Conservation (phyloP, 2,888 invertebrate genomes). For the Melangyna quadrimaculata region DNA sequence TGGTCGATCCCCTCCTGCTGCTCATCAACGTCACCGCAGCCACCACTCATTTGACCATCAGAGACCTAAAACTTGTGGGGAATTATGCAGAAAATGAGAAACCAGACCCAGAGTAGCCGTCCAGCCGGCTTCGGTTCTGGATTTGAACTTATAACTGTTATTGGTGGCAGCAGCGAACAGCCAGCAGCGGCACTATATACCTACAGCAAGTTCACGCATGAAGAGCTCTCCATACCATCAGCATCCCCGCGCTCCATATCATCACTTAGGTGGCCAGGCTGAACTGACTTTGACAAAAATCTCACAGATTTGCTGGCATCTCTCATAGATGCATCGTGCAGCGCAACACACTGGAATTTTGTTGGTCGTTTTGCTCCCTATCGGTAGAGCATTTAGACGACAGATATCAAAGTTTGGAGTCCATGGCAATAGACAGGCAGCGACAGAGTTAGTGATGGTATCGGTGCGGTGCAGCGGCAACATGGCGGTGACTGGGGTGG, state of each 20-base stretch:
- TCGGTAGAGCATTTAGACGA: conserved; percentile 43
- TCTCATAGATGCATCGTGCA: conserved; percentile 24
- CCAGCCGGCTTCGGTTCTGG: conserved; percentile 65
- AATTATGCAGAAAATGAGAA: conserved; percentile 64
- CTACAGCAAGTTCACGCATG: conserved; percentile 66
- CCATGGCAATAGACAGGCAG: conserved; percentile 46
- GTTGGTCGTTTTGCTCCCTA: conserved; percentile 20
- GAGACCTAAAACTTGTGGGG: conserved; percentile 35
- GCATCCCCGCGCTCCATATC: background rate
- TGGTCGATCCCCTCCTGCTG: background rate
- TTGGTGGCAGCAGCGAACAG: conserved; percentile 4
- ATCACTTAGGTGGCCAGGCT: background rate
- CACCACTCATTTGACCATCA: conserved; percentile 59
- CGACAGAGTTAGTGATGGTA: conserved; percentile 2
- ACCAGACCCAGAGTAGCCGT: conserved; percentile 64
- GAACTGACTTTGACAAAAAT: conserved; percentile 61
- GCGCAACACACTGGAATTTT: background rate
- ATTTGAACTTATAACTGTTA: conserved; percentile 69
- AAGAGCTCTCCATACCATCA: background rate
- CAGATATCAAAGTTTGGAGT: conserved; percentile 50
- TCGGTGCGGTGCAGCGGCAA: background rate
- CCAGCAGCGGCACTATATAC: conserved; percentile 12
- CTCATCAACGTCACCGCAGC: conserved; percentile 43
- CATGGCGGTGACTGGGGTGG: conserved; percentile 38
- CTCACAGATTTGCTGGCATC: conserved; percentile 28